phyloP scores from a whole-genome alignment of 2,113 vertebrate genomes.

The Petrocephalus zakoni region DNA sequence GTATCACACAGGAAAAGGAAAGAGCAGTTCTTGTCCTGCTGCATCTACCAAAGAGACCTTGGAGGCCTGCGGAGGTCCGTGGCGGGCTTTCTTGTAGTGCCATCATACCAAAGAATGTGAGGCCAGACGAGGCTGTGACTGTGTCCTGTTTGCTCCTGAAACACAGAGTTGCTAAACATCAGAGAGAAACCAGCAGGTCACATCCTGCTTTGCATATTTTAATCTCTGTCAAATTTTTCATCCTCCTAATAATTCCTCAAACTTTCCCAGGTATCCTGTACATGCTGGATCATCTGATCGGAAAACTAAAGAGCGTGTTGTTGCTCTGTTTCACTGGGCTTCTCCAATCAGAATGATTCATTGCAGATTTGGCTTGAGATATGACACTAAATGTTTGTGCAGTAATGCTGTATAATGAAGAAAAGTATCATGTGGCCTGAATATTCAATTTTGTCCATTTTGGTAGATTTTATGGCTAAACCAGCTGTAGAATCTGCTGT shows the following conservation, averaged over 20 bases:
- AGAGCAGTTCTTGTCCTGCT: not conserved
- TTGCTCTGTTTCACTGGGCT: not conserved
- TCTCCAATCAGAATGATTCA: not conserved
- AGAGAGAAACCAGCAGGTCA: not conserved
- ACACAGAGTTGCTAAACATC: not conserved
- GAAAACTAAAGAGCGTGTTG: not conserved
- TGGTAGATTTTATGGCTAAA: not conserved
- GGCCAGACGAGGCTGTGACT: not conserved
- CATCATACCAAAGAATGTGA: too few relatives aligned
- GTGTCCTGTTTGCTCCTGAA: not conserved
- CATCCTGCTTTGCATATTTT: not conserved
- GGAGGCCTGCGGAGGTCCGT: not conserved
- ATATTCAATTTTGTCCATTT: not conserved
- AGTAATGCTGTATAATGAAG: not conserved
- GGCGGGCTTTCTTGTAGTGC: not conserved
- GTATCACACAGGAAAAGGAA: not conserved
- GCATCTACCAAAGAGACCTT: not conserved
- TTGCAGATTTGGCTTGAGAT: not conserved
- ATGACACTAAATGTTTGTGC: not conserved
- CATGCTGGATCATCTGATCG: not conserved
- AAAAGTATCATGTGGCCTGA: not conserved
- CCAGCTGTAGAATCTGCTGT: not conserved
- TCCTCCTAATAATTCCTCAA: not conserved
- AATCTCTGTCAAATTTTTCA: not conserved
- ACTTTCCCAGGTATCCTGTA: not conserved